Evolutionary conservation across 2,797 vertebrate genomes (phyloP).

Genomic region (Centroberyx gerrardi): DNA sequence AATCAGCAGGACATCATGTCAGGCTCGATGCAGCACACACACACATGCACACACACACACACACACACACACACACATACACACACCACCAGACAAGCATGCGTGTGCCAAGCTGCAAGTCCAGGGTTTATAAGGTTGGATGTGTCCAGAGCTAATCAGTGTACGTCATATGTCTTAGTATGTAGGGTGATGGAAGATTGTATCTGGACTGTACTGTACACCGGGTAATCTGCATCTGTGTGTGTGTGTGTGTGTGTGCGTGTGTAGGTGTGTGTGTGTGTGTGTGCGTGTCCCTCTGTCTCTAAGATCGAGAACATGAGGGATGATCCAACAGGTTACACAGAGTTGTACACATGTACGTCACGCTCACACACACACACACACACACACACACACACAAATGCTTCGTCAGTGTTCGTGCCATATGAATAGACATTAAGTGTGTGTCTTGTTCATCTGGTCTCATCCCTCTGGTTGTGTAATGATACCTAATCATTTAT

Average conservation of each 20-base stretch:
- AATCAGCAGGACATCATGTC: constrained; percentile 67
- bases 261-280: constrained; percentile 8
- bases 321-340: constrained; percentile 23
- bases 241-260: constrained; percentile 29
- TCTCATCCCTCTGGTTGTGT: constrained; percentile 18
- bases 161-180: constrained; percentile 60
- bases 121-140: constrained; percentile 65
- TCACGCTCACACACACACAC: too few relatives aligned
- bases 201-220: constrained; percentile 14
- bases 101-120: constrained; percentile 55
- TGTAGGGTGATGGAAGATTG: constrained; percentile 48
- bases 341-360: background rate
- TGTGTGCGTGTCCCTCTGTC: background rate
- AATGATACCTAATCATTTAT: constrained; percentile 14
- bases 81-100: constrained; percentile 25
- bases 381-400: background rate
- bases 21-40: constrained; percentile 48
- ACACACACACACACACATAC: constrained; percentile 5
- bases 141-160: constrained; percentile 69
- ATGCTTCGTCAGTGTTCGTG: background rate
- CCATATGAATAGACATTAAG: background rate
- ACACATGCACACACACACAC: constrained; percentile 15
- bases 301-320: constrained; percentile 25
- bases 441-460: constrained; percentile 15
- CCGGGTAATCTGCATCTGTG: constrained; percentile 7